Base-by-base conservation (phyloP, 2,113 vertebrate species). In the Leiothrix lutea region DNA sequence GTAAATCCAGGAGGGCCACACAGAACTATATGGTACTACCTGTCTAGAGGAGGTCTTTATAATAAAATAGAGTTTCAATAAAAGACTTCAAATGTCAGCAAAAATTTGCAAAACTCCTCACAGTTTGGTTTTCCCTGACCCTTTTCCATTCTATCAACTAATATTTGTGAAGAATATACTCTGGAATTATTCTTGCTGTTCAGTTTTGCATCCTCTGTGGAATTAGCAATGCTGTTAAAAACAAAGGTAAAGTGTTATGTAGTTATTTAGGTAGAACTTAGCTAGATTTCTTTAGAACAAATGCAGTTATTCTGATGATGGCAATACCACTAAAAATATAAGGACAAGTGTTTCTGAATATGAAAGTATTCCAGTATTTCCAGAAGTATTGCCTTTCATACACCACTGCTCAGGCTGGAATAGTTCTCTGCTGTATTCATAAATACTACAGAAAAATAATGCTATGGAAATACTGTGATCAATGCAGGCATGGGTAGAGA, bases 341-440 rank as follows among this genome's bases (percentile, higher is more conserved):
- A 60, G 40, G 3, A 3, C 8, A 44, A 14, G 14, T 36, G 3
- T 54, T 80, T 54, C 9, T 58, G 38, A 73, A n/a, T 66, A 45
- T 21, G 19, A 28, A 38, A 38, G 36, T 38, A 38, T 38, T 38
- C 36, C 36, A 38, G 36, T 38, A 38, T 38, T 82, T 75, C 24
- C 15, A 45, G 12, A 67, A 51, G 13, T 38, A 38, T 38, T 54
- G 71, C 51, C 9, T 54, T 44, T 72, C 26, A 51, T 3, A 12
- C 7, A 14, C 4, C 0, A 0, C 48, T 73, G 11, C 12, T 80
- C 8, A 53, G 40, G 6, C 8, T 71, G 21, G 35, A 75, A 16
- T 17, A 60, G 23, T 36, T 65, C 17, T 65, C 64, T 26, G 5
- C 7, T 80, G 8, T 40, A 26, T 64, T 45, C 23, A 33, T 21